Percentiles rank a stretch among this genome's conserved stretches.
These are phyloP conservation scores for Mola mola DNA, from an alignment of 2,113 vertebrate species.

Conservation along the genomic window DNA sequence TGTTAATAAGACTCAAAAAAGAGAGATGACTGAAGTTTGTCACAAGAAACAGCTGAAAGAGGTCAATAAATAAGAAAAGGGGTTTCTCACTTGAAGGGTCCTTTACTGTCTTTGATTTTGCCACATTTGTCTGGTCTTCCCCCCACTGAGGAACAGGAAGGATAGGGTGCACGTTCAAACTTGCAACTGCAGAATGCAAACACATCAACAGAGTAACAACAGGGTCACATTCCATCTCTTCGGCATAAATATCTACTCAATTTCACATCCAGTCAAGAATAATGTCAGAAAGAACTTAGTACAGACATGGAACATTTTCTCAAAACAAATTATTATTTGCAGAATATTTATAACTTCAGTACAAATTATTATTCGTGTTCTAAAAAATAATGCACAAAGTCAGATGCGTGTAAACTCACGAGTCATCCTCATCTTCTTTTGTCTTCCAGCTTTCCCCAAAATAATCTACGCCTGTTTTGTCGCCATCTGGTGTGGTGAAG, in stretches of 20 bases:
- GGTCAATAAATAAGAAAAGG: no score
- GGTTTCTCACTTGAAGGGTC: constrained; percentile 81
- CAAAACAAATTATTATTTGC: background rate
- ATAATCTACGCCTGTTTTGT: constrained; percentile 61
- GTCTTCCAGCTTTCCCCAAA: constrained; percentile 85
- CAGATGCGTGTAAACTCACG: constrained; percentile 66
- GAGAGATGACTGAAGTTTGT: no score
- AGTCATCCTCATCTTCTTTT: constrained; percentile 72
- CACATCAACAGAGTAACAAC: background rate
- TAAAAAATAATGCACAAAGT: no score
- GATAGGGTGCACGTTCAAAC: constrained; percentile 74
- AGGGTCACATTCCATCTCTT: background rate
- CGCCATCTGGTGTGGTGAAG: constrained; percentile 79
- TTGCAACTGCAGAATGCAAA: constrained; percentile 73
- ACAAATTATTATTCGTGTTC: no score
- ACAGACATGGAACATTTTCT: background rate
- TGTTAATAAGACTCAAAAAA: no score
- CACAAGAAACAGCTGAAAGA: no score
- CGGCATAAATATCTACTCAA: background rate
- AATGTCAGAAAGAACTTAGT: no score
- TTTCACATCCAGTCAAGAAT: no score
- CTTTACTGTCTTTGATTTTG: constrained; percentile 68
- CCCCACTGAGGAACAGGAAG: no score
- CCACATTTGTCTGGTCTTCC: constrained; percentile 81
- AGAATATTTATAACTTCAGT: no score